Conservation (phyloP, 2,888 invertebrate genomes). For the Microplitis manilae region DNA sequence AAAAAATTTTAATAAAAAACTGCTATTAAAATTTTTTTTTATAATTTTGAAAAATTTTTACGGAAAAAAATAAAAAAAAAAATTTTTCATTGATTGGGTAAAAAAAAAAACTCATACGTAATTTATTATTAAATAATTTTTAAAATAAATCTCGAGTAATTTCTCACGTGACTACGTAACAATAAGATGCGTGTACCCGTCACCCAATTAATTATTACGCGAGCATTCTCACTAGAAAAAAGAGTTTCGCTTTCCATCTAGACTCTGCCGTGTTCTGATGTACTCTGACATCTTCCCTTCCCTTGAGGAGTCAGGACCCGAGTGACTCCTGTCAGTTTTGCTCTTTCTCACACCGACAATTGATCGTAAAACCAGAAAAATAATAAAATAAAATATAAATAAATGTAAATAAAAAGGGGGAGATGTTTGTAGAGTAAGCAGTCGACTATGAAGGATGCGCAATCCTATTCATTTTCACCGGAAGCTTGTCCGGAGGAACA, state of each 20-base stretch:
- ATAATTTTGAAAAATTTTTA: too few species aligned
- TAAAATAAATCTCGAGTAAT: too few species aligned
- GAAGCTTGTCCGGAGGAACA: constrained; percentile 48
- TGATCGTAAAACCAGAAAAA: constrained; percentile 31
- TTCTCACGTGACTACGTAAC: background rate
- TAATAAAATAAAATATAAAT: constrained; percentile 29
- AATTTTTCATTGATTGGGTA: too few species aligned
- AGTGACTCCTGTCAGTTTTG: too few species aligned
- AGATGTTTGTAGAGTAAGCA: constrained; percentile 23
- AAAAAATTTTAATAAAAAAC: too few species aligned
- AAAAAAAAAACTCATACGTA: too few species aligned
- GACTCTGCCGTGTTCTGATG: too few species aligned
- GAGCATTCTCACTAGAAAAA: constrained; percentile 14
- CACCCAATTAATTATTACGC: constrained; percentile 30
- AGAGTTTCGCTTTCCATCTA: constrained; percentile 11
- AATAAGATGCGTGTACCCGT: background rate
- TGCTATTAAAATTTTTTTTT: too few species aligned
- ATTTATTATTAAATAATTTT: too few species aligned
- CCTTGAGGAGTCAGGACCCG: too few species aligned
- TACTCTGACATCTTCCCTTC: too few species aligned
- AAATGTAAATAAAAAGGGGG: constrained; percentile 23
- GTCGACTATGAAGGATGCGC: constrained; percentile 56
- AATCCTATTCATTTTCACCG: constrained; percentile 60
- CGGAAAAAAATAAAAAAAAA: too few species aligned
- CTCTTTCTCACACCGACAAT: constrained; percentile 17